Evolutionary conservation across 92 coral and sea anemone species (phyloP).

Genomic region (Ricordea florida): DNA sequence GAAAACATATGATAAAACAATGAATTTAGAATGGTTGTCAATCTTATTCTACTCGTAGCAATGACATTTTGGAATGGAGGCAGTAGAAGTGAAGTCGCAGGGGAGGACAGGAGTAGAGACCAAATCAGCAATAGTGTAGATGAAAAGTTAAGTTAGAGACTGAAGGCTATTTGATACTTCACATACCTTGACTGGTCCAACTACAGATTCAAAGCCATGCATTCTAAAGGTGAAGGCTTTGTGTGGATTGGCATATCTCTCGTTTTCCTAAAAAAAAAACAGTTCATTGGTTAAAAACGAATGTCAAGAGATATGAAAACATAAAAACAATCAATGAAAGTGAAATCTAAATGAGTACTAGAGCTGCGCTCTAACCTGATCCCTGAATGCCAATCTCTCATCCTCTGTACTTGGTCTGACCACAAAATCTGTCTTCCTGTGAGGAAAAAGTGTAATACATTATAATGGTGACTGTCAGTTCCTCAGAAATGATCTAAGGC

Average conservation of each 20-base stretch:
- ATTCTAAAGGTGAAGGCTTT: constrained; percentile 86
- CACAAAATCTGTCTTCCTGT: constrained; percentile 85
- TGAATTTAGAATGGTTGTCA: too few species aligned
- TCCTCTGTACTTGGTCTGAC: constrained; percentile 92
- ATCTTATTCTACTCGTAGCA: too few species aligned
- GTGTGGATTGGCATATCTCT: constrained; percentile 93
- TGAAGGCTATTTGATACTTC: too few species aligned
- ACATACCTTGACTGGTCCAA: constrained; percentile 97
- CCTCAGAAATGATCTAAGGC: too few species aligned
- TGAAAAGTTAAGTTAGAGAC: too few species aligned
- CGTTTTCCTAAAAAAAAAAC: constrained; percentile 76
- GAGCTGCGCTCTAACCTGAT: constrained; percentile 56
- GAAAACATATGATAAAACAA: too few species aligned
- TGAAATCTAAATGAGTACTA: too few species aligned
- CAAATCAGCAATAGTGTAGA: neutral
- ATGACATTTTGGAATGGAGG: too few species aligned
- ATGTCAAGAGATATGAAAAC: neutral
- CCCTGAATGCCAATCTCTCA: constrained; percentile 82
- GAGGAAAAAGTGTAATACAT: neutral
- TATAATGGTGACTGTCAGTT: neutral
- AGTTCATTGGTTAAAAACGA: too few species aligned
- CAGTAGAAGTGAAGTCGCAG: too few species aligned
- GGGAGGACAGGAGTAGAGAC: too few species aligned
- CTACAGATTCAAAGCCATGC: constrained; percentile 99
- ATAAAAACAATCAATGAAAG: neutral